Conservation (phyloP, 2,888 invertebrate species). For the Cephalotes varians region DNA sequence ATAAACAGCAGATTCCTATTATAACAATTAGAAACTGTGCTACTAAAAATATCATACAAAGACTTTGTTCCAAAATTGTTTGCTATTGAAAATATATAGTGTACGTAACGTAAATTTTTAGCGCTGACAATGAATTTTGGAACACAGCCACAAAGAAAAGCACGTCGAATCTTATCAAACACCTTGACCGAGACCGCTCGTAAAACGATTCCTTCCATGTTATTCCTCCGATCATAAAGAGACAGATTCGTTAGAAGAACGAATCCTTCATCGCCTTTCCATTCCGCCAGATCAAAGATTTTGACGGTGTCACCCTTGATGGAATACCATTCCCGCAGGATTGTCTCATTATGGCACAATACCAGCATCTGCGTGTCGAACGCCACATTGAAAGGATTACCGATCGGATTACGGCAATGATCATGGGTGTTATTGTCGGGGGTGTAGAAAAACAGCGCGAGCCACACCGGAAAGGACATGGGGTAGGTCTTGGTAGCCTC, state of each 20-base stretch:
- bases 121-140: too few species aligned
- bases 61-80: too few species aligned
- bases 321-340: conserved; percentile 62
- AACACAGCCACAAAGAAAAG: neutral
- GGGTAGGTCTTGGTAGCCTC: conserved; percentile 46
- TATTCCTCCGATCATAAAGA: conserved; percentile 63
- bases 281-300: conserved; percentile 55
- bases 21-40: neutral
- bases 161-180: neutral
- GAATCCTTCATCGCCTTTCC: conserved; percentile 45
- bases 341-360: conserved; percentile 5
- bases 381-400: conserved; percentile 56
- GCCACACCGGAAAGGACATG: conserved; percentile 73
- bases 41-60: neutral
- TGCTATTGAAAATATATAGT: too few species aligned
- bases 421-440: neutral
- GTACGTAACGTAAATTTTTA: too few species aligned
- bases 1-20: neutral
- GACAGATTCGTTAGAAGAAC: neutral
- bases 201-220: conserved; percentile 64
- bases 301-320: conserved; percentile 28
- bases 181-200: conserved; percentile 62
- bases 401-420: conserved; percentile 64
- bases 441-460: conserved; percentile 65
- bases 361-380: conserved; percentile 67